Conservation (phyloP, 1,140 invertebrate species). For the Drosophila arawakana region DNA sequence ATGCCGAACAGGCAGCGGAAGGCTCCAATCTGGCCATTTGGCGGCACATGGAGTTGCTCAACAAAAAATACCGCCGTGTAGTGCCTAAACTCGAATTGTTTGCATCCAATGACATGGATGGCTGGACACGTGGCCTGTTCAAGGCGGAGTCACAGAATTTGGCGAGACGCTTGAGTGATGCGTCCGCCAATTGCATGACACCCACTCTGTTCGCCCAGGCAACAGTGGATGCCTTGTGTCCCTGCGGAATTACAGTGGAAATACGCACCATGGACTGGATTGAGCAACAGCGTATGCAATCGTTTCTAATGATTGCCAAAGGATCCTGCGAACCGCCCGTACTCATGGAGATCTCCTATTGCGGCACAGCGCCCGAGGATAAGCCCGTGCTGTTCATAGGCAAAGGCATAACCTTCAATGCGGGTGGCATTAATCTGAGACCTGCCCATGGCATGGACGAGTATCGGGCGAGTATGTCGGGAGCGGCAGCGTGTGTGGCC, state of each 20-base stretch:
- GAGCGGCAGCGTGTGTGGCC: conserved; percentile 67
- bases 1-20: conserved; percentile 87
- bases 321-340: conserved; percentile 90
- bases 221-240: conserved; percentile 85
- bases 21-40: conserved; percentile 86
- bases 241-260: conserved; percentile 87
- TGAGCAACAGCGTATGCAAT: conserved; percentile 88
- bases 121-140: conserved; percentile 89
- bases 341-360: conserved; percentile 90
- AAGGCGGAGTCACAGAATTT: conserved; percentile 94
- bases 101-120: conserved; percentile 81
- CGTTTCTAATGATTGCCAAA: conserved; percentile 91
- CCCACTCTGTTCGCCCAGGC: conserved; percentile 91
- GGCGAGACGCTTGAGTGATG: conserved; percentile 90
- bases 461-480: conserved; percentile 94
- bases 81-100: conserved; percentile 85
- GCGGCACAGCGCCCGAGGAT: conserved; percentile 84
- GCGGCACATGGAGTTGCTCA: conserved; percentile 87
- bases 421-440: conserved; percentile 93
- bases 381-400: conserved; percentile 88
- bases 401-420: conserved; percentile 94
- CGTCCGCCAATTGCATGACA: conserved; percentile 94
- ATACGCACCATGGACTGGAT: conserved; percentile 90
- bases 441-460: conserved; percentile 90
- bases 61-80: conserved; percentile 84